Evolutionary conservation across 1,140 invertebrate genomes (phyloP).

Genomic region (Nomia melanderi): DNA sequence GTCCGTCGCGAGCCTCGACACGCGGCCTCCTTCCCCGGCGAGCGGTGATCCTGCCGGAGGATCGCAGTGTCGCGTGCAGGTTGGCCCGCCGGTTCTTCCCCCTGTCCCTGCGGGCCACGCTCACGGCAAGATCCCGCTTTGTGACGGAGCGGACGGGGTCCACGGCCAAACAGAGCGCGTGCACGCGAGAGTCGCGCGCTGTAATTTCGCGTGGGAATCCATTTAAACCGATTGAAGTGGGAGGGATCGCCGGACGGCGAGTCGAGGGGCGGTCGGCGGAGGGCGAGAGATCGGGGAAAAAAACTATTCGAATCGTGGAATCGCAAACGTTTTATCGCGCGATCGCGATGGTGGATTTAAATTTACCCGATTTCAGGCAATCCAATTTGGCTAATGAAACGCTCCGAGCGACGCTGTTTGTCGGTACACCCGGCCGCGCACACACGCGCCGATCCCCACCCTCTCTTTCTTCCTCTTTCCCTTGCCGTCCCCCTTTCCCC

Average conservation of each 20-base stretch:
- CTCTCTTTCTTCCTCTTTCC: background rate
- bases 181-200: conserved; percentile 36
- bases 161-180: conserved; percentile 43
- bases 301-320: conserved; percentile 40
- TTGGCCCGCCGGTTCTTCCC: no score
- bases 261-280: no score
- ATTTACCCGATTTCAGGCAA: conserved; percentile 61
- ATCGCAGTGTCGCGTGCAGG: no score
- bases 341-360: conserved; percentile 59
- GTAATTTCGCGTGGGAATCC: conserved; percentile 58
- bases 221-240: conserved; percentile 39
- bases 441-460: background rate
- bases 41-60: no score
- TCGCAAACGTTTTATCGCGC: conserved; percentile 53
- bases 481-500: background rate
- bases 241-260: no score
- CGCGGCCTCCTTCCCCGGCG: no score
- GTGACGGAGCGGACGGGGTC: background rate
- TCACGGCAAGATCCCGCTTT: conserved; percentile 15
- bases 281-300: background rate
- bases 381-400: conserved; percentile 66
- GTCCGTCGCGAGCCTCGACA: no score
- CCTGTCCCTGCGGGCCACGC: no score
- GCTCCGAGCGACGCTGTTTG: conserved; percentile 52
- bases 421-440: conserved; percentile 17